Conservation (phyloP, 1,140 invertebrate genomes). For the Diorhabda carinulata region DNA sequence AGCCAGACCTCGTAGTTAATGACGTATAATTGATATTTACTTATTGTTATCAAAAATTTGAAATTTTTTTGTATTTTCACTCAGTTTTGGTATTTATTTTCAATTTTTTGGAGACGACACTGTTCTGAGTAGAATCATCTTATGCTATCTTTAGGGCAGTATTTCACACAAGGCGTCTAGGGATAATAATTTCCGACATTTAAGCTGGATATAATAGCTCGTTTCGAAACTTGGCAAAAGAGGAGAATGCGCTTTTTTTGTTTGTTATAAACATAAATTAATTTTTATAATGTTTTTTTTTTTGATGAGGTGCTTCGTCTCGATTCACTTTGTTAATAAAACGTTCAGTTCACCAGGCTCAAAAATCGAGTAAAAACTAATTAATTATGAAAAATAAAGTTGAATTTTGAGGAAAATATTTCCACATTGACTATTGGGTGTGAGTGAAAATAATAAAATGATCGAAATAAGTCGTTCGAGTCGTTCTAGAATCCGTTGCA, state of each 20-base stretch:
- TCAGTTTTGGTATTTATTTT: too few relatives aligned
- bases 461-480: too few relatives aligned
- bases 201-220: conserved; percentile 18
- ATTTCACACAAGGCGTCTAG: conserved; percentile 20
- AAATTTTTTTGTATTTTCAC: too few relatives aligned
- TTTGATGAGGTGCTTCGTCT: not conserved
- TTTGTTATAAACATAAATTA: conserved; percentile 31
- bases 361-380: too few relatives aligned
- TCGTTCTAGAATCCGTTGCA: too few relatives aligned
- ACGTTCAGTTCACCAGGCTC: not conserved
- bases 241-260: conserved; percentile 14
- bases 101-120: not conserved
- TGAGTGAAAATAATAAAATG: too few relatives aligned
- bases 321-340: not conserved
- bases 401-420: too few relatives aligned
- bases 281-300: conserved; percentile 14
- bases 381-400: too few relatives aligned
- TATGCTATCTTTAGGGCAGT: conserved; percentile 21
- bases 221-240: conserved; percentile 23
- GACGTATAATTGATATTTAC: too few relatives aligned
- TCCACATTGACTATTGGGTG: too few relatives aligned
- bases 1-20: too few relatives aligned
- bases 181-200: conserved; percentile 23
- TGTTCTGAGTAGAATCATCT: conserved; percentile 6
- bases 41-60: too few relatives aligned